Evolutionary conservation across 2,113 vertebrate genomes (phyloP), one percentile per base, ranked within the genome.

Genomic region (Engystomops pustulosus): DNA sequence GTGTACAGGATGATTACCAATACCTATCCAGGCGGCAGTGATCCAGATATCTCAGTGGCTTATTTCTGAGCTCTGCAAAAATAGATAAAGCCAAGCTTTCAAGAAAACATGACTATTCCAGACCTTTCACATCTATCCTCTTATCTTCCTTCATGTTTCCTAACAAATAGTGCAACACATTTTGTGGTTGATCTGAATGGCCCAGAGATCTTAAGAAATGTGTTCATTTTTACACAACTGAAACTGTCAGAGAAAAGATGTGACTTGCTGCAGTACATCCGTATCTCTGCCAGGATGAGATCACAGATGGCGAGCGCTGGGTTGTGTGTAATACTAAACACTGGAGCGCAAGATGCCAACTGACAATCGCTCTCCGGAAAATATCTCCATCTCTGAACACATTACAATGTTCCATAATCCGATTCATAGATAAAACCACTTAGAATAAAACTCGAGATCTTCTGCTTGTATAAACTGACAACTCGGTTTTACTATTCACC

Each of bases 251-350:
- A 38, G 20, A 78, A 58, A 58, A 55, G 23, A n/a, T 51, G 6
- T 47, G 4, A 72, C 27, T n/a, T 75, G 25, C 51, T 55, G 74
- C 74, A 77, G 51, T 58, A 34, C 74, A 58, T 55, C 32, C 32
- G 7, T 3, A 7, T 12, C 17, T 77, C 30, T 60, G 75, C 75
- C 75, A 78, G 51, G 51, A 78, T 78, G 32, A 78, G 75, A 60
- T 36, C 51, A 78, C 75, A 78, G 75, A 78, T 78, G 51, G 75
- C 75, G 5, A 23, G 53, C 12, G 12, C 75, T 78, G 51, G 20
- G 75, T 23, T 41, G 49, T 55, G 74, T 38, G 15, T 55, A 51
- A 38, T 55, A 53, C 49, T 78, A 38, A 78, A 58, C 49, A 77
- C 27, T 25, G 38, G 49, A 10, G 49, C 20, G 36, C 20, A 60